Evolutionary conservation across 2,888 invertebrate genomes (phyloP).

Genomic region (Ceriagrion tenellum): DNA sequence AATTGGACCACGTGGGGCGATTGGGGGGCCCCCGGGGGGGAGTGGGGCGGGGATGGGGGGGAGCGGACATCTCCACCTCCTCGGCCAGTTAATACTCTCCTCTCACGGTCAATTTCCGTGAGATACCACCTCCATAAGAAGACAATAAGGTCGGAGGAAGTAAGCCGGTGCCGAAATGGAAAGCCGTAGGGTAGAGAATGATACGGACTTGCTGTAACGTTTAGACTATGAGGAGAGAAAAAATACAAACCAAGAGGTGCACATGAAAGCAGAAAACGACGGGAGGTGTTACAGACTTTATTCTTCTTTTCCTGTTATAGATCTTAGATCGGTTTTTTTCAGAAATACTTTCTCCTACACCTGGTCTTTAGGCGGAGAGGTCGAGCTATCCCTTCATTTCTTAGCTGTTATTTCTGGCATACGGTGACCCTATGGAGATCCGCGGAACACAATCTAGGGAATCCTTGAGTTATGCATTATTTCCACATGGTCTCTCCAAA

Average conservation of each 20-base stretch:
- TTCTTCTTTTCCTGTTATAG: no score
- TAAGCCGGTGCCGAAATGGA: background rate
- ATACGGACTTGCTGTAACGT: background rate
- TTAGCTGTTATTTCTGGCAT: no score
- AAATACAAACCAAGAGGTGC: background rate
- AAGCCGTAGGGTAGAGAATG: background rate
- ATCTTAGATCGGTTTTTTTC: no score
- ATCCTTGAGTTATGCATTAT: no score
- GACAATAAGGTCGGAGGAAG: background rate
- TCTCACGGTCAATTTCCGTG: slow-evolving; percentile 1
- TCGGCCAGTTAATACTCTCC: background rate
- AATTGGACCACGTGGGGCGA: slow-evolving; percentile 58
- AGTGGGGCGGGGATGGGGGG: no score
- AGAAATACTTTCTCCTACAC: no score
- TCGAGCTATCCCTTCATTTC: no score
- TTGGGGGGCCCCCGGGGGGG: background rate
- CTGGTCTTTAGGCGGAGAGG: no score
- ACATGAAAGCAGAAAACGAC: background rate
- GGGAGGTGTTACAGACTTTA: no score
- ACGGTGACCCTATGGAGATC: no score
- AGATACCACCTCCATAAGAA: background rate
- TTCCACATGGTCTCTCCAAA: no score
- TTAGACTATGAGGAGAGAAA: background rate
- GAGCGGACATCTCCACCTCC: slow-evolving; percentile 5
- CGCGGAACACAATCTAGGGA: no score